These are phyloP conservation scores for Priocnemis perturbator DNA, from an alignment of 2,888 invertebrate species.

Conservation along the genomic window DNA sequence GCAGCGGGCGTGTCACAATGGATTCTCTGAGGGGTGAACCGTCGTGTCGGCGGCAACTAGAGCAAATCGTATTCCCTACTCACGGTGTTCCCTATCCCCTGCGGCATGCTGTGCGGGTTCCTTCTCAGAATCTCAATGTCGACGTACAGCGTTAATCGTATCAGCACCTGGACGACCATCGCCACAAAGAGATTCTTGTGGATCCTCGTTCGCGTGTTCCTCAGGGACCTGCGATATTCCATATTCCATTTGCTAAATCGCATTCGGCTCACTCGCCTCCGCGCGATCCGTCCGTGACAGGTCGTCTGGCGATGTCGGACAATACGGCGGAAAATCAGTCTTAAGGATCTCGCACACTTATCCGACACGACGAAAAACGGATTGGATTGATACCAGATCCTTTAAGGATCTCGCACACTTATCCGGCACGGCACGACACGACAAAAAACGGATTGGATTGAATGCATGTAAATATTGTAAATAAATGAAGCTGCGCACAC, in stretches of 20 bases:
- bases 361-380: no score
- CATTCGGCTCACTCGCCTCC: slow-evolving; percentile 2
- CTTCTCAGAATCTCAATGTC: slow-evolving; percentile 81
- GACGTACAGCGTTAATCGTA: slow-evolving; percentile 84
- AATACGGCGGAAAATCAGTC: no score
- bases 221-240: slow-evolving; percentile 79
- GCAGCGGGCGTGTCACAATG: not conserved
- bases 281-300: not conserved
- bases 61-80: slow-evolving; percentile 57
- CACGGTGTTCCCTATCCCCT: slow-evolving; percentile 83
- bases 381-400: no score
- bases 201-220: slow-evolving; percentile 89
- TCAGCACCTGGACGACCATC: slow-evolving; percentile 85
- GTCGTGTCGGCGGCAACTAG: no score
- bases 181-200: slow-evolving; percentile 91
- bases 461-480: no score
- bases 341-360: no score
- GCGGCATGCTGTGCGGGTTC: slow-evolving; percentile 67
- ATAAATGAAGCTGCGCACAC: no score
- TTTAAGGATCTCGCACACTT: no score
- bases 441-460: no score
- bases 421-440: no score
- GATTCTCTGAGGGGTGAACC: not conserved
- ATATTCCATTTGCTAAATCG: not conserved
- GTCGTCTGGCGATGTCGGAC: no score